Base-by-base conservation (phyloP, 2,113 vertebrate genomes). In the Ailurus styani region DNA sequence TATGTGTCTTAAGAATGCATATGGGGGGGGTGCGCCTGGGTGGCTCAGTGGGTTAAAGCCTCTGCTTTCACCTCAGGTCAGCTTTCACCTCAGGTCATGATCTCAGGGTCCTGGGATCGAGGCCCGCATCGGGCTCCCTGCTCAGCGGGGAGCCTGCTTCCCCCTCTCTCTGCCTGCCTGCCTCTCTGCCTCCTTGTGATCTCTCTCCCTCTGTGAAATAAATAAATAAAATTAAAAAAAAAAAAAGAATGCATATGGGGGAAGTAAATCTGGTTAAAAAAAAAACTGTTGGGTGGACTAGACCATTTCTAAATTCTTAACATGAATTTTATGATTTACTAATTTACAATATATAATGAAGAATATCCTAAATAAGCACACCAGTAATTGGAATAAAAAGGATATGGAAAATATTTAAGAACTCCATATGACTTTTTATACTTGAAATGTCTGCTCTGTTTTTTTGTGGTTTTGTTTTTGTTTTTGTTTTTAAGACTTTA, bases 231-330 rank as follows among this genome's bases (percentile, higher is more conserved):
- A n/a, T n/a, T n/a, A n/a, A n/a, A n/a, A n/a, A n/a, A n/a, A n/a
- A n/a, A n/a, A n/a, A n/a, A n/a, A 45, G 45, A 45, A 45, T 45
- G 45, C 45, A 45, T 45, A 50, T 66, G 31, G 23, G 4, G 25
- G 7, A 79, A 84, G 27, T 88, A 50, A 94, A 60, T 93, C 5
- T 82, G 34, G 45, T 47, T 87, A 95, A 55, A 72, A 75, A 6
- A 60, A 85, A 90, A 62, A 54, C 40, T 77, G 34, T 34, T 93
- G 31, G 62, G 3, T 55, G 4, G n/a, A 70, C 66, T 79, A 93
- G 66, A 90, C 5, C 20, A 84, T 93, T 97, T 93, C 72, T 93
- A 68, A 96, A 66, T 93, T 95, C 31, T 50, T 94, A 94, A 66
- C n/a, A 45, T 93, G 50, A 75, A 54, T 89, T 94, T 91, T 89